Percentiles rank a stretch among this genome's conserved stretches.
Evolutionary conservation across 2,888 invertebrate genomes (phyloP).

Genomic region (Eupithecia abbreviata): DNA sequence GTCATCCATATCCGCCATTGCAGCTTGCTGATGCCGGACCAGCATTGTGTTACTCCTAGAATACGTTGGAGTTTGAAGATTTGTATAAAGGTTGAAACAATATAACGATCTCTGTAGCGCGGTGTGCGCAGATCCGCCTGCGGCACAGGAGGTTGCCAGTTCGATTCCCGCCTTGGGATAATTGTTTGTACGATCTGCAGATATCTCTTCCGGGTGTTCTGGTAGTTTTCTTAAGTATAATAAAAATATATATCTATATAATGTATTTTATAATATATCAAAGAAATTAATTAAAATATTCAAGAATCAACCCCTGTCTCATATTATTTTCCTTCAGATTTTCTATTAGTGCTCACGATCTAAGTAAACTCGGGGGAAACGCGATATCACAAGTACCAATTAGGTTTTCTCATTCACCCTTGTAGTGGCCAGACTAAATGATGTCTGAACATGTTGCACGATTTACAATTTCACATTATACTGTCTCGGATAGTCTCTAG

Average conservation of each 20-base stretch:
- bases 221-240: no score
- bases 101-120: no score
- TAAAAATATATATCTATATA: no score
- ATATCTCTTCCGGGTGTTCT: no score
- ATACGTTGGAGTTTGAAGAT: background rate
- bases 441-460: conserved; percentile 44
- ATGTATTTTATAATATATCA: background rate
- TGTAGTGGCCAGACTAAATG: conserved; percentile 35
- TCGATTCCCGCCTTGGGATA: no score
- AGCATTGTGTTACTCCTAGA: conserved; percentile 90
- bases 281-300: conserved; percentile 12
- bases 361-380: conserved; percentile 21
- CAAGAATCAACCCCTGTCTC: conserved; percentile 11
- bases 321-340: conserved; percentile 14
- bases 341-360: conserved; percentile 15
- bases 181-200: no score
- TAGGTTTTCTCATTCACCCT: conserved; percentile 37
- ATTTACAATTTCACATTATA: conserved; percentile 34
- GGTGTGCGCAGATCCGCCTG: no score
- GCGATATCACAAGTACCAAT: conserved; percentile 32
- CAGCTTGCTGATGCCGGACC: conserved; percentile 91
- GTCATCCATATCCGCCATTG: conserved; percentile 95
- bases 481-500: conserved; percentile 31
- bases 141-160: no score
- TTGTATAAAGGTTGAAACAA: background rate